A percentile compares a stretch with the other conserved stretches of the same genome.
phyloP scores from a whole-genome alignment of 64 coral and sea anemone genomes.

The Montipora efflorescens region DNA sequence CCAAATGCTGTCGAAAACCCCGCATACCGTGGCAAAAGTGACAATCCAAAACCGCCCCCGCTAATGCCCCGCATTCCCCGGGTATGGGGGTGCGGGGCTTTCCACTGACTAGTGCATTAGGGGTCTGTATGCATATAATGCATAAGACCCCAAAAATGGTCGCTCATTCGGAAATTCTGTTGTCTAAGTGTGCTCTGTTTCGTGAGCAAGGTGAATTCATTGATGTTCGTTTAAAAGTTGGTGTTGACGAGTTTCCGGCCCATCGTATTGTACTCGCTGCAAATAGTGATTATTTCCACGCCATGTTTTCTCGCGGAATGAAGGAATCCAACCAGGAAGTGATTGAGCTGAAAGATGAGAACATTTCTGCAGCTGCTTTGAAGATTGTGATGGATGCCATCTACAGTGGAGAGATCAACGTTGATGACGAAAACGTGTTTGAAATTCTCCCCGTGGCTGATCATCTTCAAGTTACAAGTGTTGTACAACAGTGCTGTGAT shows the following conservation, averaged over 20 bases:
- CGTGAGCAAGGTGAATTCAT: conserved; percentile 35
- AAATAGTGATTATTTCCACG: conserved; percentile 81
- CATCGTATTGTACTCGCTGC: conserved; percentile 81
- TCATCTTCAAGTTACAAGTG: conserved; percentile 19
- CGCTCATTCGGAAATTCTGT: not conserved
- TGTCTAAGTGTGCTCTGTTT: conserved; percentile 4
- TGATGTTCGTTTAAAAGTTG: conserved; percentile 81
- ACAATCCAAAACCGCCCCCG: too few species aligned
- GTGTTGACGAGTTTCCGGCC: conserved; percentile 42
- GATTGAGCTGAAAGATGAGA: conserved; percentile 22
- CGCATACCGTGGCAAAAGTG: too few species aligned
- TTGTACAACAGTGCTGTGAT: conserved; percentile 24
- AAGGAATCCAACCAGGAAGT: conserved; percentile 13
- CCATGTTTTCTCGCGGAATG: conserved; percentile 68
- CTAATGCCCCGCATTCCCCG: too few species aligned
- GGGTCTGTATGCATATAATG: too few species aligned
- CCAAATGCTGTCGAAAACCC: too few species aligned
- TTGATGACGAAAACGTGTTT: not conserved
- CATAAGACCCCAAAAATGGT: too few species aligned
- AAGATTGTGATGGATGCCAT: conserved; percentile 10
- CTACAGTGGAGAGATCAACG: not conserved
- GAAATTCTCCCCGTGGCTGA: not conserved
- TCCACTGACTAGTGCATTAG: too few species aligned
- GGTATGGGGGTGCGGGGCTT: too few species aligned
- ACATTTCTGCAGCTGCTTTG: conserved; percentile 7